Percentiles rank a stretch among this genome's conserved stretches.
phyloP scores from a whole-genome alignment of 1,140 invertebrate genomes.

The Lysiphlebus fabarum region DNA sequence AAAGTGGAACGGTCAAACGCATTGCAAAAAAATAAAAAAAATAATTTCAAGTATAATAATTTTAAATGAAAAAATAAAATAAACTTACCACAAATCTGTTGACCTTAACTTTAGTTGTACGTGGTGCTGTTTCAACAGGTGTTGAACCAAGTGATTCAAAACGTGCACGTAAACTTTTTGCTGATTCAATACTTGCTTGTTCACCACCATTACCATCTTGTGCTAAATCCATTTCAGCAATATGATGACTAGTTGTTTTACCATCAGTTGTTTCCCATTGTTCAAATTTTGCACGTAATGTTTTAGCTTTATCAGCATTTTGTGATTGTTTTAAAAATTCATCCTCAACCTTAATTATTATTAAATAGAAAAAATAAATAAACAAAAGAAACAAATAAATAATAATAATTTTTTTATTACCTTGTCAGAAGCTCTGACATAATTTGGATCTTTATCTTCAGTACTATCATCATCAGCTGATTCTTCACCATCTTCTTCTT shows the following conservation, averaged over 20 bases:
- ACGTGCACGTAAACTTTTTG: slow-evolving; percentile 74
- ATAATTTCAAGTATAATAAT: slow-evolving; percentile 12
- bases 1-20: slow-evolving; percentile 25
- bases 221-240: slow-evolving; percentile 54
- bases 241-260: slow-evolving; percentile 43
- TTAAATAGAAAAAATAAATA: slow-evolving; percentile 12
- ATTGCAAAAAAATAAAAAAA: slow-evolving; percentile 12
- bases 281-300: slow-evolving; percentile 86
- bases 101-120: slow-evolving; percentile 65
- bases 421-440: slow-evolving; percentile 59
- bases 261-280: slow-evolving; percentile 78
- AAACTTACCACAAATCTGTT: slow-evolving; percentile 82
- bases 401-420: slow-evolving; percentile 28
- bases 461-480: slow-evolving; percentile 56
- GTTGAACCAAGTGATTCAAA: slow-evolving; percentile 76
- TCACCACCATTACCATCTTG: slow-evolving; percentile 53
- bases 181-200: slow-evolving; percentile 69
- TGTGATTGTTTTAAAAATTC: slow-evolving; percentile 69
- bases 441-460: slow-evolving; percentile 63
- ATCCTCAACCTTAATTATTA: slow-evolving; percentile 55
- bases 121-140: slow-evolving; percentile 50
- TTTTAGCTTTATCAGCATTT: slow-evolving; percentile 78
- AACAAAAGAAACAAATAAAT: neutral
- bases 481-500: slow-evolving; percentile 60
- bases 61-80: slow-evolving; percentile 15